Conservation (phyloP, 1,140 invertebrate genomes). For the Stegodyphus dumicola region DNA sequence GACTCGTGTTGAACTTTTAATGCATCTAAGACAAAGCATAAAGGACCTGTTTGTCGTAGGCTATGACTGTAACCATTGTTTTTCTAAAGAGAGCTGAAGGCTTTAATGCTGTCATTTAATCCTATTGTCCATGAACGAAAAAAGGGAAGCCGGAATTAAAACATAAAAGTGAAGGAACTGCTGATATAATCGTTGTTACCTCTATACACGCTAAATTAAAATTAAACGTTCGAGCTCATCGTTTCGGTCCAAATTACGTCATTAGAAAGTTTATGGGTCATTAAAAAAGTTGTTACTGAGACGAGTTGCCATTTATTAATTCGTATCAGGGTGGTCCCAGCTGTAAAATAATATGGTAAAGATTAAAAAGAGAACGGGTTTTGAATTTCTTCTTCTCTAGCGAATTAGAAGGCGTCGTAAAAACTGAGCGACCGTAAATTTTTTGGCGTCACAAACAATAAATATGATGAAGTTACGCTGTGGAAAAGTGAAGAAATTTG, state of each 20-base stretch:
- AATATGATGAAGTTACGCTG: too few species aligned
- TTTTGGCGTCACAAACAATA: too few species aligned
- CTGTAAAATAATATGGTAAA: constrained; percentile 6
- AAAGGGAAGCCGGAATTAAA: neutral
- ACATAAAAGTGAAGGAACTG: neutral
- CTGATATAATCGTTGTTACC: neutral
- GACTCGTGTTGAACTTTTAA: too few species aligned
- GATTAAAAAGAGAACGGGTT: constrained; percentile 4
- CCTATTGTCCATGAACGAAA: constrained; percentile 2
- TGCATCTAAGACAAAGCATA: too few species aligned
- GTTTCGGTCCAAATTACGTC: constrained; percentile 38
- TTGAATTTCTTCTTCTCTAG: neutral
- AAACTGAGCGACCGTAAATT: neutral
- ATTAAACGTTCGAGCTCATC: constrained; percentile 45
- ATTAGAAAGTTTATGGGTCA: constrained; percentile 47
- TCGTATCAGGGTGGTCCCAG: constrained; percentile 1
- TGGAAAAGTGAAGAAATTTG: too few species aligned
- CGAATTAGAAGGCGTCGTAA: neutral
- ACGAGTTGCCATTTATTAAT: constrained; percentile 24
- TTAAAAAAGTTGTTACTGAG: constrained; percentile 26
- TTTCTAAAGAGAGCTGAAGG: too few species aligned
- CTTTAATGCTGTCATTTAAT: constrained; percentile 4
- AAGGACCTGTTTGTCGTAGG: too few species aligned
- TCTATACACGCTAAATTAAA: constrained; percentile 29
- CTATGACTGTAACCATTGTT: too few species aligned